Evolutionary conservation across 2,113 vertebrate genomes (phyloP).

Genomic region (Lutjanus erythropterus): DNA sequence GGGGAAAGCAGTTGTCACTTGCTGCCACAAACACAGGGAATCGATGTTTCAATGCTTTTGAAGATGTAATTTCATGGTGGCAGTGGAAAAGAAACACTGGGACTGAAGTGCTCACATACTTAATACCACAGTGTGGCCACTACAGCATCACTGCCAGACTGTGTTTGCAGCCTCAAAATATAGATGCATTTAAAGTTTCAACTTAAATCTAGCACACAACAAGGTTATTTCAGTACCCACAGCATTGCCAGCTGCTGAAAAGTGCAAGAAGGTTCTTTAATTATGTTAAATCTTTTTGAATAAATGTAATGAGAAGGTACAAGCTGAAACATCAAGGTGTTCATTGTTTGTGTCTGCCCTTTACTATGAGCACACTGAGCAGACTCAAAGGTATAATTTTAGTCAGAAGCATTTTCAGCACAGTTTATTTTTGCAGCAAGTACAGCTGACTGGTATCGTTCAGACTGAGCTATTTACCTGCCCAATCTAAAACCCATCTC

Average conservation of each 20-base stretch:
- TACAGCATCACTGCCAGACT: neutral
- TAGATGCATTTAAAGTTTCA: no score
- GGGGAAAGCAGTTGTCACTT: neutral
- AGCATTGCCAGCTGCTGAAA: neutral
- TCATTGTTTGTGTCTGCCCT: slow-evolving; percentile 11
- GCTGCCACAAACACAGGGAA: neutral
- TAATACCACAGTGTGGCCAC: neutral
- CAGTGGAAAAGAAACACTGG: neutral
- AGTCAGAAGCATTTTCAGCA: neutral
- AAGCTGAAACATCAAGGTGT: neutral
- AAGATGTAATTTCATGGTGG: neutral
- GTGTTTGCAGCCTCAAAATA: neutral
- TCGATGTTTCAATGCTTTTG: neutral
- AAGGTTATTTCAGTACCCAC: neutral
- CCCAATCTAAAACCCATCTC: slow-evolving; percentile 20
- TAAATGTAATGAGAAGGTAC: neutral
- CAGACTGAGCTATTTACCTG: neutral
- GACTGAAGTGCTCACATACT: neutral
- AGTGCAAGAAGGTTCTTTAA: slow-evolving; percentile 3
- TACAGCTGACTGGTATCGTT: slow-evolving; percentile 12
- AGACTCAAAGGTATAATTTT: slow-evolving; percentile 7
- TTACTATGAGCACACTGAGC: no score
- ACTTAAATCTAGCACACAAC: neutral
- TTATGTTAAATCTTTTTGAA: neutral
- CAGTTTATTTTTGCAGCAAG: slow-evolving; percentile 6